Evolutionary conservation across 2,797 vertebrate genomes (phyloP), one percentile per base, ranked within the genome.

Genomic region (Chloroceryle amazona): DNA sequence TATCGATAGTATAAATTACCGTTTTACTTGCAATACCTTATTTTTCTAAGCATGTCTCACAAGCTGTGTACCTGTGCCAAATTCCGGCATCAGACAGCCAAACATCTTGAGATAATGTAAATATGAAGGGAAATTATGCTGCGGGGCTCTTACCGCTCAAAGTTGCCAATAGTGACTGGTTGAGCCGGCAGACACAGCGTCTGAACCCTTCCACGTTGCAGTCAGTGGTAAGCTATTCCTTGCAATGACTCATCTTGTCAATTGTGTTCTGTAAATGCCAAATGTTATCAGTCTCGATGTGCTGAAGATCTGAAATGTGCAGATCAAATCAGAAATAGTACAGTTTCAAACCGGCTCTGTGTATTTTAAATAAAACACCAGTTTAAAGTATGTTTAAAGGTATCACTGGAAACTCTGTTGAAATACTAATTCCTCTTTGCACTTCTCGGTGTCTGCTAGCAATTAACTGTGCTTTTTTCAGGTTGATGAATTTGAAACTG

Each of bases 401-500:
- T 86, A 28, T 85, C 4, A 6, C 72, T 74, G 63, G 66, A 82
- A 91, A 22, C 33, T 20, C 0, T 46, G 35, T 81, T 87, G 93
- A 75, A 93, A 90, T 91, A 96, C 76, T 89, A 73, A 71, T 96
- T 95, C 73, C 52, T 70, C 81, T 82, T 63, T 47, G 79, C 7
- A 58, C 68, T 92, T 90, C 79, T 94, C 71, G 92, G 93, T 96
- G 89, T 84, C 57, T 81, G 42, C 91, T 94, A 90, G 88, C 93
- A 97, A 95, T 97, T 95, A 96, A 76, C 74, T 86, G 18, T 90
- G 55, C 68, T 94, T 92, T 90, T 95, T 88, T 79, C 49, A 89
- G 80, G 74, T 78, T 97, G 95, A 94, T 96, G 93, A 97, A 91
- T 96, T 96, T 96, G 94, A 97, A 97, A 91, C 90, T 37, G 74